phyloP scores from a whole-genome alignment of 1,140 invertebrate species.

The Panulirus ornatus region DNA sequence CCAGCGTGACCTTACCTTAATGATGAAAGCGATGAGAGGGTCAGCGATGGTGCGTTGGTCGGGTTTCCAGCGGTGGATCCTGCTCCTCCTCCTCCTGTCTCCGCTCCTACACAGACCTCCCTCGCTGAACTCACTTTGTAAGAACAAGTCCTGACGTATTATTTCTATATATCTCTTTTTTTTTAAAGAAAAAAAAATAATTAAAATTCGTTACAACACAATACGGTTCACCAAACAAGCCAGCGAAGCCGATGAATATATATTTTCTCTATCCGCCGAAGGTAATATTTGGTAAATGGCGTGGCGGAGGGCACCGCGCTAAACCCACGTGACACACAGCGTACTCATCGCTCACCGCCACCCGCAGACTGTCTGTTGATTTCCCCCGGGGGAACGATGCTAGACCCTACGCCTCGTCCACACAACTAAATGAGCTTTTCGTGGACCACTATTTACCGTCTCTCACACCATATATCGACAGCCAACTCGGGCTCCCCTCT shows the following conservation, averaged over 20 bases:
- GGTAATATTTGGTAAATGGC: too few relatives aligned
- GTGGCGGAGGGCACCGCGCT: not conserved
- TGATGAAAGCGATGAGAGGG: slow-evolving; percentile 15
- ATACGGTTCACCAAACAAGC: not conserved
- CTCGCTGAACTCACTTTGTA: slow-evolving; percentile 23
- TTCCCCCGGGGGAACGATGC: slow-evolving; percentile 38
- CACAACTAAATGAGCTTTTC: slow-evolving; percentile 64
- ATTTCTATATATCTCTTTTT: not conserved
- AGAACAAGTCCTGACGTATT: not conserved
- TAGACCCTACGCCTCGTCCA: slow-evolving; percentile 64
- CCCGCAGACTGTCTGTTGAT: slow-evolving; percentile 34
- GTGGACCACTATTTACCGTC: slow-evolving; percentile 59
- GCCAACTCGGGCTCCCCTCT: too few relatives aligned
- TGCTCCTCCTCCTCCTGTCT: not conserved
- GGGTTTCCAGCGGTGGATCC: not conserved
- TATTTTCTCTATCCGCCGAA: not conserved
- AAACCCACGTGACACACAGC: slow-evolving; percentile 37
- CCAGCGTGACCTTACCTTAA: slow-evolving; percentile 29
- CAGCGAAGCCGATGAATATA: not conserved
- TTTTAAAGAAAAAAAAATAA: too few relatives aligned
- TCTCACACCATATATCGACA: slow-evolving; percentile 59
- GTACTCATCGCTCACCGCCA: slow-evolving; percentile 56
- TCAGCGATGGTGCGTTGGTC: not conserved
- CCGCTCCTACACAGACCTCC: not conserved
- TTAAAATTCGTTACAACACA: slow-evolving; percentile 1